These are phyloP conservation scores for Cataglyphis hispanica DNA, from an alignment of 1,140 invertebrate species.

Conservation along the genomic window DNA sequence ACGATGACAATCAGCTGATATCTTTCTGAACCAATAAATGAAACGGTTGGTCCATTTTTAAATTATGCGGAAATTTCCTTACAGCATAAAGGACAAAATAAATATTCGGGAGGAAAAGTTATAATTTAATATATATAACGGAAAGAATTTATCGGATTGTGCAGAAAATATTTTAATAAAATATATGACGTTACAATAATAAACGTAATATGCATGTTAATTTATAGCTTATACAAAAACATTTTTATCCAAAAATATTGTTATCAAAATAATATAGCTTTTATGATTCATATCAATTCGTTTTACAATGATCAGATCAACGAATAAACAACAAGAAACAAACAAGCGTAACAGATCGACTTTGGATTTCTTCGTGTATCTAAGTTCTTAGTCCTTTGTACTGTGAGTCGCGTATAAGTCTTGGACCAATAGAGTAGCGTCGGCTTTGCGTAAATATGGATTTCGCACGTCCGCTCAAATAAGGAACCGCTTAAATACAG, in stretches of 20 bases:
- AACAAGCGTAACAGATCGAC: constrained; percentile 63
- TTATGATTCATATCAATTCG: background rate
- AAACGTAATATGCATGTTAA: background rate
- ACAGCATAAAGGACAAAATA: background rate
- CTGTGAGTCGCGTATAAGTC: constrained; percentile 70
- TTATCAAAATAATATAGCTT: background rate
- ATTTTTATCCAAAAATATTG: background rate
- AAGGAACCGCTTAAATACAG: constrained; percentile 85
- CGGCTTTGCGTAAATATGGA: constrained; percentile 85
- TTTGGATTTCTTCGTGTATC: constrained; percentile 75
- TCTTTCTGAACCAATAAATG: constrained; percentile 48
- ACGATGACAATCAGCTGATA: constrained; percentile 14
- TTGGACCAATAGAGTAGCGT: constrained; percentile 78
- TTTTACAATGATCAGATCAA: constrained; percentile 26
- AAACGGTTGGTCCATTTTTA: constrained; percentile 8
- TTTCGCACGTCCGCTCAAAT: constrained; percentile 85
- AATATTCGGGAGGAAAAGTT: background rate
- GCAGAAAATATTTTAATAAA: background rate
- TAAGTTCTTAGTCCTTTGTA: constrained; percentile 80
- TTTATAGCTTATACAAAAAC: background rate
- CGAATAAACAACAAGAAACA: constrained; percentile 48
- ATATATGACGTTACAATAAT: background rate
- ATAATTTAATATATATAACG: too few species aligned
- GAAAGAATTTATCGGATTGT: background rate
- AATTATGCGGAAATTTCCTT: background rate